phyloP scores from a whole-genome alignment of 2,888 invertebrate species.

The Nebria salina region DNA sequence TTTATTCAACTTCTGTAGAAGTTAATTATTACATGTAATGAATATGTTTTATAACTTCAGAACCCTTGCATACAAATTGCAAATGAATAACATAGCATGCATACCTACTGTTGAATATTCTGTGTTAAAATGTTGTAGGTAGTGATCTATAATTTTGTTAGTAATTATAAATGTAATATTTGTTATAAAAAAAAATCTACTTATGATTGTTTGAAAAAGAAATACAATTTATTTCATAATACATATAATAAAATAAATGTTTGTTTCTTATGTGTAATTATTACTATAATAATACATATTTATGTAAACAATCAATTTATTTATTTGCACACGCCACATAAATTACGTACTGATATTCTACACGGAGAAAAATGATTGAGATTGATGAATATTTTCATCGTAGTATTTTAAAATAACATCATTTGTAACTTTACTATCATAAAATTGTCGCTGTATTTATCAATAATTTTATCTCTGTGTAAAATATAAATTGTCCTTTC shows the following conservation, averaged over 20 bases:
- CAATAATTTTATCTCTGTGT: too few relatives aligned
- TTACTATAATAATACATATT: slow-evolving; percentile 43
- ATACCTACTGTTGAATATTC: slow-evolving; percentile 56
- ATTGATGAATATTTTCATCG: too few relatives aligned
- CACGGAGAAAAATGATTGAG: too few relatives aligned
- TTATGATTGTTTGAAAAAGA: slow-evolving; percentile 40
- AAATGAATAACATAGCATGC: slow-evolving; percentile 56
- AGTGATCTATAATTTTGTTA: slow-evolving; percentile 46
- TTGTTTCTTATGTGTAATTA: slow-evolving; percentile 44
- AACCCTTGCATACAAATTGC: slow-evolving; percentile 57
- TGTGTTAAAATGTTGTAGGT: slow-evolving; percentile 45
- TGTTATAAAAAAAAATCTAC: slow-evolving; percentile 43
- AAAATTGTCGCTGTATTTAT: too few relatives aligned
- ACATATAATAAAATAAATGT: slow-evolving; percentile 31
- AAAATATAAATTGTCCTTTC: too few relatives aligned
- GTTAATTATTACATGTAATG: too few relatives aligned
- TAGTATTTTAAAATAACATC: too few relatives aligned
- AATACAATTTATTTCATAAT: slow-evolving; percentile 34
- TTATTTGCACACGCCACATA: neutral
- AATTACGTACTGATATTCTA: neutral
- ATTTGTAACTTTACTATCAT: too few relatives aligned
- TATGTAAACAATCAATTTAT: slow-evolving; percentile 15
- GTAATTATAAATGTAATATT: slow-evolving; percentile 38
- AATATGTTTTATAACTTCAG: slow-evolving; percentile 30
- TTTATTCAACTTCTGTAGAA: neutral